Base-by-base conservation (phyloP, 2,888 invertebrate genomes). In the Eremobia ochroleuca region DNA sequence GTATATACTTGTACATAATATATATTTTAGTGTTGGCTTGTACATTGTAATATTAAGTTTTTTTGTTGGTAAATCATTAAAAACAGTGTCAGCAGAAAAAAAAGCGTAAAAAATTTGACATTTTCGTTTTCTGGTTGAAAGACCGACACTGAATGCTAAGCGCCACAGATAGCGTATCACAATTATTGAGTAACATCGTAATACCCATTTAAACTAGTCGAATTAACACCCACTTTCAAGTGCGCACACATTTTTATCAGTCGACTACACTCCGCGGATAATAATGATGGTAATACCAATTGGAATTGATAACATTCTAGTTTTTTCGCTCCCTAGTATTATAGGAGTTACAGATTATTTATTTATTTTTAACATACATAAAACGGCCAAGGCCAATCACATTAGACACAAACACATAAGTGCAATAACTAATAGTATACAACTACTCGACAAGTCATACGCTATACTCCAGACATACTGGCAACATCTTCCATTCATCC, bases 191-290 rank as follows among this genome's bases (percentile, higher is more conserved):
- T 87, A 85, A 85, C 59, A 76, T 28, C 2, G 80, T 87, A 85
- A 85, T 62, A 76, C 34, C 2, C 69, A 82, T 79, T 85, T 75
- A 83, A 79, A 79, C 59, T 59, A 61, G 67, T 75, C 59, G 61
- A 87, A 85, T 83, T 78, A 73, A 71, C 68, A 81, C 68, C 70
- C 68, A 66, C 28, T 84, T 79, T 87, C 77, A 81, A 85, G 83
- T 79, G 81, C 64, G 69, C 72, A 76, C 49, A 81, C 58, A 58
- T 61, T 78, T 78, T 84, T 88, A 89, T 88, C 87, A 85, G 85
- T 83, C 80, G 74, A 69, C 73, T 73, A 72, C 79, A 71, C 76
- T 81, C 76, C 61, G 81, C 77, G 73, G 55, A 43, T 28, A 40
- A 40, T 40, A 40, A 40, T 40, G 40, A 21, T 58, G 34, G 40